Conservation (phyloP, 1,140 invertebrate species). For the Psilanteris sp. region DNA sequence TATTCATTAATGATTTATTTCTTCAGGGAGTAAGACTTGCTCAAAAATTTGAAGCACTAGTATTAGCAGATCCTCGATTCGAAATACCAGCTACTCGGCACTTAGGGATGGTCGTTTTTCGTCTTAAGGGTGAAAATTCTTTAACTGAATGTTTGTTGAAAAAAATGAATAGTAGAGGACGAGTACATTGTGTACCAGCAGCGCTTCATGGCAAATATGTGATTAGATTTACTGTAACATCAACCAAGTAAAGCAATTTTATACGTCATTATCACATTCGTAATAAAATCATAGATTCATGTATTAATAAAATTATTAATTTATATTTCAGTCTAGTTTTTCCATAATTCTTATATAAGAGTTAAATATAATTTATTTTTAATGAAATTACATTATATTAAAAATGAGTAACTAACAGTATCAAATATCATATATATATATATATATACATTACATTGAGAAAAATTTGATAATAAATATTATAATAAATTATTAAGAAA, state of each 20-base stretch:
- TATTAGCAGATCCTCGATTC: slow-evolving; percentile 90
- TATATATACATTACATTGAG: too few species aligned
- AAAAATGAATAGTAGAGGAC: slow-evolving; percentile 90
- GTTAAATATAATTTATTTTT: too few species aligned
- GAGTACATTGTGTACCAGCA: slow-evolving; percentile 95
- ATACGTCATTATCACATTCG: slow-evolving; percentile 3
- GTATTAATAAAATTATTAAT: too few species aligned
- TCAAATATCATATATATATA: too few species aligned
- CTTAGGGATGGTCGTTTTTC: slow-evolving; percentile 96
- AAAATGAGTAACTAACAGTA: too few species aligned
- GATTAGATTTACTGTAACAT: slow-evolving; percentile 94
- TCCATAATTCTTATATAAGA: too few species aligned
- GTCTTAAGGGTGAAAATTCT: slow-evolving; percentile 90
- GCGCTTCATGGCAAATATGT: slow-evolving; percentile 94
- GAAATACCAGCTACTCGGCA: slow-evolving; percentile 93
- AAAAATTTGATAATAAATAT: too few species aligned
- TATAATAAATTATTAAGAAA: too few species aligned
- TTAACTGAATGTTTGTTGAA: slow-evolving; percentile 92
- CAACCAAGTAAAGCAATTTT: slow-evolving; percentile 81
- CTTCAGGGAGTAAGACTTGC: slow-evolving; percentile 88
- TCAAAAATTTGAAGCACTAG: slow-evolving; percentile 92
- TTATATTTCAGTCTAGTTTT: too few species aligned
- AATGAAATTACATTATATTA: too few species aligned
- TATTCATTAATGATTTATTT: slow-evolving; percentile 27
- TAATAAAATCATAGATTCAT: too few species aligned